phyloP scores from a whole-genome alignment of 2,888 invertebrate species.

The Embidobia sp. region DNA sequence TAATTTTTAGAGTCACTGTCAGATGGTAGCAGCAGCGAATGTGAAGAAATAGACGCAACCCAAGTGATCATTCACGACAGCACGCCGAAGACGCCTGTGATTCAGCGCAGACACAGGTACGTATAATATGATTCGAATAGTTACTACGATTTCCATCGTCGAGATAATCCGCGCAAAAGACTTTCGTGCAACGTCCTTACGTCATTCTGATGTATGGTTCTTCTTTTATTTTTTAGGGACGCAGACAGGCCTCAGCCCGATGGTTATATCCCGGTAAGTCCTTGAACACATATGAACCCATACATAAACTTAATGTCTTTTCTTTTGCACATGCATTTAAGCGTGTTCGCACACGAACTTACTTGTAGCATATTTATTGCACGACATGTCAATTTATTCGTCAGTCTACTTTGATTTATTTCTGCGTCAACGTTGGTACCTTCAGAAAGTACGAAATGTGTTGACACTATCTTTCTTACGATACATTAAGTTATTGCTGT shows the following conservation, averaged over 20 bases:
- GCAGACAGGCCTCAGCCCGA: constrained; percentile 78
- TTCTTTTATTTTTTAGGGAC: constrained; percentile 75
- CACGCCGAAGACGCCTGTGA: constrained; percentile 87
- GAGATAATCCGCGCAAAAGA: constrained; percentile 58
- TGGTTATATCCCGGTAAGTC: constrained; percentile 81
- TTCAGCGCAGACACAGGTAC: constrained; percentile 82
- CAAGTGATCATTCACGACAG: constrained; percentile 92
- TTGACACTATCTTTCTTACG: constrained; percentile 43
- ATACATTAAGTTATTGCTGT: constrained; percentile 32
- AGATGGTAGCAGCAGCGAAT: constrained; percentile 81
- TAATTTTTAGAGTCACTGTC: constrained; percentile 77
- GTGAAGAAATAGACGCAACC: constrained; percentile 89
- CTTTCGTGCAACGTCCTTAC: constrained; percentile 63
- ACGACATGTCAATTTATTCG: constrained; percentile 50
- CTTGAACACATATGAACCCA: constrained; percentile 43
- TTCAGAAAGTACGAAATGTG: constrained; percentile 44
- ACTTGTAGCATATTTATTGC: constrained; percentile 51
- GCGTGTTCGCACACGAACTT: constrained; percentile 29
- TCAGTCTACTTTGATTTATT: constrained; percentile 57
- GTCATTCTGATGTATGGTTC: constrained; percentile 71
- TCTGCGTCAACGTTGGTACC: constrained; percentile 32
- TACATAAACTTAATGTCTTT: constrained; percentile 43
- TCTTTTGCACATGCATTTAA: constrained; percentile 39
- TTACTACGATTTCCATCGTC: constrained; percentile 37
- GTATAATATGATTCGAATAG: constrained; percentile 49